Conservation (phyloP, 2,888 invertebrate genomes). For the Orthosia incerta region DNA sequence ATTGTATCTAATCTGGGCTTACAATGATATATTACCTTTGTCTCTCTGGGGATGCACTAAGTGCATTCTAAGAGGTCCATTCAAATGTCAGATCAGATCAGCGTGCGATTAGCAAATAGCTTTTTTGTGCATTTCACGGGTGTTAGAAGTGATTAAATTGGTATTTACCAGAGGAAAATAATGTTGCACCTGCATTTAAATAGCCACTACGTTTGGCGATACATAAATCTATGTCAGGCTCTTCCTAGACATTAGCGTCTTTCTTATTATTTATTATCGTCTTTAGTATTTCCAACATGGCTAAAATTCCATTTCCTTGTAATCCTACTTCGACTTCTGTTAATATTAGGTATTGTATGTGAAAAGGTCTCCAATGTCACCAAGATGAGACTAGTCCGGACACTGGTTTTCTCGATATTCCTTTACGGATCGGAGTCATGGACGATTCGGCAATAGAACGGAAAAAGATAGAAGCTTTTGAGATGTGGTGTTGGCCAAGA, state of each 20-base stretch:
- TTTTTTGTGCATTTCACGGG: constrained; percentile 31
- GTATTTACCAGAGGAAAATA: not conserved
- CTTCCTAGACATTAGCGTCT: not conserved
- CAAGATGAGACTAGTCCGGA: too few species aligned
- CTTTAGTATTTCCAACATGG: too few species aligned
- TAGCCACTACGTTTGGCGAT: not conserved
- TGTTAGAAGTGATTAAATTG: constrained; percentile 11
- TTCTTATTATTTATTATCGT: too few species aligned
- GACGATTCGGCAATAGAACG: too few species aligned
- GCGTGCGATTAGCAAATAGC: constrained; percentile 24
- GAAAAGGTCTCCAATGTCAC: too few species aligned
- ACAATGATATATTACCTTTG: constrained; percentile 49
- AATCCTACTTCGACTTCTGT: too few species aligned
- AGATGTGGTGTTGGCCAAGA: too few species aligned
- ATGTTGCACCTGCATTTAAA: not conserved
- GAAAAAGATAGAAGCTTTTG: too few species aligned
- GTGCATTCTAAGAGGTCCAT: constrained; percentile 28
- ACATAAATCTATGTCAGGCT: not conserved
- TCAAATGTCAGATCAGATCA: constrained; percentile 44
- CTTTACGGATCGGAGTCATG: too few species aligned
- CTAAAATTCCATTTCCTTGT: too few species aligned
- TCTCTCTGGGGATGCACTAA: constrained; percentile 35
- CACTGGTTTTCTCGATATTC: too few species aligned
- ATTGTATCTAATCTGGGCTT: constrained; percentile 41
- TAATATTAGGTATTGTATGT: too few species aligned